phyloP scores from a whole-genome alignment of 1,140 invertebrate genomes.

The Stenopsyche tienmushanensis region DNA sequence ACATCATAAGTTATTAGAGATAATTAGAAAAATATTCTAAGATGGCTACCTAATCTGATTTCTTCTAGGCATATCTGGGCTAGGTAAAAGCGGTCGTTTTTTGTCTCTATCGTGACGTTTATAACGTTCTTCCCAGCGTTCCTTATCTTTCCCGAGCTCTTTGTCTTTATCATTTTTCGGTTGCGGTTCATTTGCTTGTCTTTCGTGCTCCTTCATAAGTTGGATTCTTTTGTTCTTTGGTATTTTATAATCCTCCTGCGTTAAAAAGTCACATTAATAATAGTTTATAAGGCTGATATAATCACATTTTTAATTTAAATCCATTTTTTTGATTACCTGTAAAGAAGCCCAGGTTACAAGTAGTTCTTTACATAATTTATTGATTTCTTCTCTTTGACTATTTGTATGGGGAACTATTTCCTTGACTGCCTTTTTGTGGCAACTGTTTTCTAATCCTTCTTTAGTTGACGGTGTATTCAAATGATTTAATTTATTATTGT shows the following conservation, averaged over 20 bases:
- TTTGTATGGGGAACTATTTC: background rate
- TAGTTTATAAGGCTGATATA: background rate
- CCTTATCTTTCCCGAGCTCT: slow-evolving; percentile 38
- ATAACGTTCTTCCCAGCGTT: slow-evolving; percentile 41
- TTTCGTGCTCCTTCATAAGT: slow-evolving; percentile 90
- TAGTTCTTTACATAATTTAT: slow-evolving; percentile 65
- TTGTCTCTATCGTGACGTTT: slow-evolving; percentile 31
- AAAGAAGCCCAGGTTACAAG: slow-evolving; percentile 76
- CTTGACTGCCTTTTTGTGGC: background rate
- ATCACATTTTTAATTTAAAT: background rate
- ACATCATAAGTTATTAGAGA: background rate
- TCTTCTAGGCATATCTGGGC: slow-evolving; percentile 20
- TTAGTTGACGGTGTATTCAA: no score
- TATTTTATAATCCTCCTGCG: slow-evolving; percentile 79
- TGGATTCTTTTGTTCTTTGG: slow-evolving; percentile 92
- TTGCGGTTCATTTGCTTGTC: slow-evolving; percentile 66
- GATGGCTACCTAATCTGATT: slow-evolving; percentile 19
- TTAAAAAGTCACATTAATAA: background rate
- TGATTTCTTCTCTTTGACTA: slow-evolving; percentile 49
- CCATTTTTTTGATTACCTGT: slow-evolving; percentile 71
- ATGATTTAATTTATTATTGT: slow-evolving; percentile 1
- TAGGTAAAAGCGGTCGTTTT: slow-evolving; percentile 24
- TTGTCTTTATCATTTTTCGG: slow-evolving; percentile 45
- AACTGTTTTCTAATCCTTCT: no score
- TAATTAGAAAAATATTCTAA: background rate